These are phyloP conservation scores for Holothuria scabra DNA, from an alignment of 53 echinoderm and acorn worm species.

Conservation along the genomic window DNA sequence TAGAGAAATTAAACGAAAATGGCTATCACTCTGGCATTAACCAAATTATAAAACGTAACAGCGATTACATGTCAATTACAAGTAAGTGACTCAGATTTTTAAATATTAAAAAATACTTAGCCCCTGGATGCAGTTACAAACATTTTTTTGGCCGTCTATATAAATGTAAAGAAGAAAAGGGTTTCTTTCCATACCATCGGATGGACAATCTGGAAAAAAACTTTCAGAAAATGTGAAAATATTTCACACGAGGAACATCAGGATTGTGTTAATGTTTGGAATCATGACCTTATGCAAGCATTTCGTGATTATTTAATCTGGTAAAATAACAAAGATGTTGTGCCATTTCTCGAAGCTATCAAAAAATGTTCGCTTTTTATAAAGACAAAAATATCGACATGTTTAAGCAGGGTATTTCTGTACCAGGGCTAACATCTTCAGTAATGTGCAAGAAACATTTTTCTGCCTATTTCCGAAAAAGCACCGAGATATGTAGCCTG, in stretches of 20 bases:
- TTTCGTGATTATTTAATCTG: slow-evolving; percentile 52
- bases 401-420: no score
- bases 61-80: slow-evolving; percentile 11
- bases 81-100: slow-evolving; percentile 16
- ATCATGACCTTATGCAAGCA: neutral
- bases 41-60: neutral
- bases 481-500: slow-evolving; percentile 65
- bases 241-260: no score
- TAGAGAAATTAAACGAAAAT: neutral
- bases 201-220: slow-evolving; percentile 14
- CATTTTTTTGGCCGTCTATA: neutral
- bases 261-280: no score
- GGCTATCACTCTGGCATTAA: neutral
- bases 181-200: slow-evolving; percentile 26
- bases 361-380: slow-evolving; percentile 60
- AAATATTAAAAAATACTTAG: slow-evolving; percentile 20
- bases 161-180: slow-evolving; percentile 23
- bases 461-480: slow-evolving; percentile 49
- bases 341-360: slow-evolving; percentile 60
- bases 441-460: neutral
- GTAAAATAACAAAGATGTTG: slow-evolving; percentile 69
- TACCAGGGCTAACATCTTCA: no score
- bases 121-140: neutral
- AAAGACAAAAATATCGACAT: no score
- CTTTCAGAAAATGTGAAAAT: no score